Percentiles rank a stretch among this genome's conserved stretches.
Conservation (phyloP, 2,797 vertebrate genomes). For the Channallabes apus region DNA sequence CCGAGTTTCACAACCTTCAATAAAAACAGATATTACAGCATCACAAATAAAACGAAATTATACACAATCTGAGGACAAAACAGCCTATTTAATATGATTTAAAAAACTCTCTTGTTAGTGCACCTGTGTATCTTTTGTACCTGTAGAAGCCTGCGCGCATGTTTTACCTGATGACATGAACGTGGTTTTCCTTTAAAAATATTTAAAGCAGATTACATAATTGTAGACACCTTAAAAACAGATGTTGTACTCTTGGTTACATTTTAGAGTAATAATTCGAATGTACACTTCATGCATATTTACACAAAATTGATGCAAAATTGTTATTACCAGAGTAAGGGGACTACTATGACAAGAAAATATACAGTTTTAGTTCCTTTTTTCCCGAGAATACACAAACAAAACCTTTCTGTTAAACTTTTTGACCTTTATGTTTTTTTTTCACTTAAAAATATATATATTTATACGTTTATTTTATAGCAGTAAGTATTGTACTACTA, state of each 20-base stretch:
- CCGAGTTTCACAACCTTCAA: constrained; percentile 85
- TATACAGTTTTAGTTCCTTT: background rate
- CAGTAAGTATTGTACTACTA: background rate
- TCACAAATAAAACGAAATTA: background rate
- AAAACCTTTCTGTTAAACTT: background rate
- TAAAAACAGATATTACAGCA: background rate
- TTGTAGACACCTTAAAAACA: background rate
- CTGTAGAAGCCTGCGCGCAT: background rate
- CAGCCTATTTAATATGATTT: background rate
- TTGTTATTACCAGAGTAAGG: background rate
- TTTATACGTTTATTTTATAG: background rate
- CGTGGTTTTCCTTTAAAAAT: background rate
- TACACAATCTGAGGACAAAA: background rate
- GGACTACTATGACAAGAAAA: background rate
- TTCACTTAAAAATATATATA: background rate
- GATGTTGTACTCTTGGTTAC: background rate
- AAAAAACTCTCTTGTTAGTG: too few species aligned
- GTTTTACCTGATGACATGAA: background rate
- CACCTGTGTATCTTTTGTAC: background rate
- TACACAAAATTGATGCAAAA: background rate
- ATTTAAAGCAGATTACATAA: background rate
- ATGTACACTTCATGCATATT: background rate
- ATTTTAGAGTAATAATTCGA: background rate
- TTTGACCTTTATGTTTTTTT: background rate
- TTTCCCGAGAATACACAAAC: background rate